phyloP scores from a whole-genome alignment of 1,140 invertebrate species.

The Saccostrea echinata region DNA sequence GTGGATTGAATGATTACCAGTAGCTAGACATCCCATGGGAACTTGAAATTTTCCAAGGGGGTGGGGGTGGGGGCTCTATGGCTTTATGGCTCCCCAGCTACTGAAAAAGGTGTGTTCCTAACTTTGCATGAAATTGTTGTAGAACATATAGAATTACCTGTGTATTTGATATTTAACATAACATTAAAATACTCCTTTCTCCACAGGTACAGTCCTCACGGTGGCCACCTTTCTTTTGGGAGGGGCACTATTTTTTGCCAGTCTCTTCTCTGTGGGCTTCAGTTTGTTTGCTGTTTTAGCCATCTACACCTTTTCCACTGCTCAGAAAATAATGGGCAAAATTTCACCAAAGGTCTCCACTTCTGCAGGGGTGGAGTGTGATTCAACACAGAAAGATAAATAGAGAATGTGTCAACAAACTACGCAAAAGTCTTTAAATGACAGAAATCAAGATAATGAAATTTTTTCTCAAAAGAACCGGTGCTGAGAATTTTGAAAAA shows the following conservation, averaged over 20 bases:
- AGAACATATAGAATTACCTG: no score
- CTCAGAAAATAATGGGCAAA: conserved; percentile 24
- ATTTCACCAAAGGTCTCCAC: neutral
- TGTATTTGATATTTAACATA: neutral
- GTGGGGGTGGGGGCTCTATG: no score
- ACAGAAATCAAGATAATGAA: neutral
- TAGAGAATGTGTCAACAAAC: neutral
- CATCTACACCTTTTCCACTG: conserved; percentile 5
- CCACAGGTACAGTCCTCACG: conserved; percentile 17
- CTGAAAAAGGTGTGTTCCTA: no score
- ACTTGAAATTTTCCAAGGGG: no score
- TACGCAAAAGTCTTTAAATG: neutral
- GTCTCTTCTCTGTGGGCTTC: conserved; percentile 19
- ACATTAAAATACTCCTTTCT: neutral
- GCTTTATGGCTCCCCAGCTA: no score
- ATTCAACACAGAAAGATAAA: conserved; percentile 20
- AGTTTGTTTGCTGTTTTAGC: conserved; percentile 16
- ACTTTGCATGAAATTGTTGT: neutral
- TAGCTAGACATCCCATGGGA: no score
- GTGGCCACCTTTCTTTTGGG: conserved; percentile 11
- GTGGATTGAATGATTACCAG: no score
- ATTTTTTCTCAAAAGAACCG: neutral
- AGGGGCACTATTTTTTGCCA: conserved; percentile 10
- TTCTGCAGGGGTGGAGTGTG: neutral
- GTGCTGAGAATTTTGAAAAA: neutral